Evolutionary conservation across 2,113 vertebrate genomes (phyloP), one percentile per base, ranked within the genome.

Genomic region (Gyps fulvus): DNA sequence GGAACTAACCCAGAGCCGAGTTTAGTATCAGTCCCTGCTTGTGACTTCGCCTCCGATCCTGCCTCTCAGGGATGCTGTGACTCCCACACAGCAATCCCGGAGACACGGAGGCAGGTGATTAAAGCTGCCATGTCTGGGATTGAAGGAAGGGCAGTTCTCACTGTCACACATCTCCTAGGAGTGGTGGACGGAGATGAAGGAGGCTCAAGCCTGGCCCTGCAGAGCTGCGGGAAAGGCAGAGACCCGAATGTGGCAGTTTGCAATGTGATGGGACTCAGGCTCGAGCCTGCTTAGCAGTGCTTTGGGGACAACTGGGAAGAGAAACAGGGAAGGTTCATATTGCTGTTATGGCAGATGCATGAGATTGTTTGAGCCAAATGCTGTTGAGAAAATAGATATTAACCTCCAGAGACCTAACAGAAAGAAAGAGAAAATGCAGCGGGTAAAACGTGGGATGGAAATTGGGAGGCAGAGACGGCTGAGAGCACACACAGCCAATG

Each of bases 301-400:
- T 89, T 66, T 87, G 81, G 91, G 79, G 55, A 91, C 47, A 62
- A 19, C 15, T 23, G 45, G 58, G 74, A 57, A 72, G 65, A 69
- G 66, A 79, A 93, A 40, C 5, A 25, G 17, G 57, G 70, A 88
- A 90, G 79, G 38, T 34, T 94, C 32, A 5, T 63, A 38, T 25
- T 81, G 57, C 71, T 86, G 22, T 70, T 62, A 62, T 36, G 85
- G 88, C 88, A 93, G 82, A 84, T 61, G 77, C 77, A 76, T 32
- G 87, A 92, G 43, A 74, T 34, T 43, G 40, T 67, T 72, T 43
- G 77, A 96, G 90, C 70, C 81, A 91, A 91, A 79, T 36, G 66
- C 45, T 84, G 70, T 29, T 31, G 74, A 83, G 92, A 92, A 97
- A 94, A 89, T 25, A 86, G 85, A 74, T 79, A 86, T 89, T 88